phyloP scores from a whole-genome alignment of 2,888 invertebrate species.

The Microctonus aethiopoides region DNA sequence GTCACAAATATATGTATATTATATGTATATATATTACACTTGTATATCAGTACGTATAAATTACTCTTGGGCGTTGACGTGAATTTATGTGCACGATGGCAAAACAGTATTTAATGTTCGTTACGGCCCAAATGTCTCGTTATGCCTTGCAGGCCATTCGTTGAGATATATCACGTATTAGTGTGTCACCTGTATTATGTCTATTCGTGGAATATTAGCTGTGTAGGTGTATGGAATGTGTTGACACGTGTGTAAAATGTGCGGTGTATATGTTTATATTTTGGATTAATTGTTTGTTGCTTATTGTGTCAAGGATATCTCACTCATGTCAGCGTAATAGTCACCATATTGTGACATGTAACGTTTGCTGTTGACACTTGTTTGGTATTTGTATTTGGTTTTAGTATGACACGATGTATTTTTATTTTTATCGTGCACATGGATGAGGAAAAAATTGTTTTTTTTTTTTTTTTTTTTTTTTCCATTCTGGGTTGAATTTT shows the following conservation, averaged over 20 bases:
- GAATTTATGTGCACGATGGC: slow-evolving; percentile 42
- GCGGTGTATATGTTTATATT: not conserved
- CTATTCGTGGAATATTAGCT: slow-evolving; percentile 38
- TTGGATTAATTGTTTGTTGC: not conserved
- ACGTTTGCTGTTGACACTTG: not conserved
- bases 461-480: too few relatives aligned
- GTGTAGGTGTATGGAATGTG: not conserved
- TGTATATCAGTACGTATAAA: slow-evolving; percentile 39
- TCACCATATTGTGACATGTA: not conserved
- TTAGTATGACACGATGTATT: too few relatives aligned
- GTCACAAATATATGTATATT: not conserved
- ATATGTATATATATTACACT: slow-evolving; percentile 11
- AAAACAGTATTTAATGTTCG: slow-evolving; percentile 45
- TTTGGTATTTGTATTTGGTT: too few relatives aligned
- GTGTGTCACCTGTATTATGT: slow-evolving; percentile 45
- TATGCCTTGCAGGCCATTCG: slow-evolving; percentile 27
- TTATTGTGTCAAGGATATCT: not conserved
- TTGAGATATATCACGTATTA: slow-evolving; percentile 27
- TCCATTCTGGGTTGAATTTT: too few relatives aligned
- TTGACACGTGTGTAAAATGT: not conserved
- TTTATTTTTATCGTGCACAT: too few relatives aligned
- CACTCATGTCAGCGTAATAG: not conserved
- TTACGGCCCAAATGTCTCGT: slow-evolving; percentile 40
- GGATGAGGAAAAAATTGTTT: too few relatives aligned
- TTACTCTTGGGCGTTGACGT: slow-evolving; percentile 38